Conservation (phyloP, 2,888 invertebrate genomes). For the Pyrocoelia pectoralis region DNA sequence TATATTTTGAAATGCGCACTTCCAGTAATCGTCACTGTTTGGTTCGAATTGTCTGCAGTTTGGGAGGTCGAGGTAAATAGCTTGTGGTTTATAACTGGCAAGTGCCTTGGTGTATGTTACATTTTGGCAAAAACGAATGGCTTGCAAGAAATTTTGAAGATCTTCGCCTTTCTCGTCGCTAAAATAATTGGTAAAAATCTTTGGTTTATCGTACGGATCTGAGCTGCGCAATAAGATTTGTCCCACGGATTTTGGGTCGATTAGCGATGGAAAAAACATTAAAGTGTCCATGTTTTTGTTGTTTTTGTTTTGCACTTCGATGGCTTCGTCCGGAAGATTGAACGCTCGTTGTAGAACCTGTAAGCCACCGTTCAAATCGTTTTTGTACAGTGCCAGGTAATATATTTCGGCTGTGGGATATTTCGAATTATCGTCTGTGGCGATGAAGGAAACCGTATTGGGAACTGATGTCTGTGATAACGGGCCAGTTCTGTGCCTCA, state of each 20-base stretch:
- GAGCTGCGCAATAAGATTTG: slow-evolving; percentile 7
- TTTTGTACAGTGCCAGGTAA: slow-evolving; percentile 44
- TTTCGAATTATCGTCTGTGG: slow-evolving; percentile 57
- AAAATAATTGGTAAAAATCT: slow-evolving; percentile 71
- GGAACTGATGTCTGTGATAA: slow-evolving; percentile 56
- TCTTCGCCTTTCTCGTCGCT: slow-evolving; percentile 34
- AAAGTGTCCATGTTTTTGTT: slow-evolving; percentile 48
- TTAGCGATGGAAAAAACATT: slow-evolving; percentile 13
- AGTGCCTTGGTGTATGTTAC: slow-evolving; percentile 10
- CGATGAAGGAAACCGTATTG: slow-evolving; percentile 62
- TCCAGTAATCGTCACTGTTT: slow-evolving; percentile 63
- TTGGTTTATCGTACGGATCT: slow-evolving; percentile 55
- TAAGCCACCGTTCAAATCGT: slow-evolving; percentile 51
- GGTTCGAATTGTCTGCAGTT: slow-evolving; percentile 50
- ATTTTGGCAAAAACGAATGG: not conserved
- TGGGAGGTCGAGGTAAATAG: not conserved
- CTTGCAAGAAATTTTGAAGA: not conserved
- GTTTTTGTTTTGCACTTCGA: slow-evolving; percentile 42
- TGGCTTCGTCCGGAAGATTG: slow-evolving; percentile 43
- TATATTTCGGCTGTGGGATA: slow-evolving; percentile 45
- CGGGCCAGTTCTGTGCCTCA: slow-evolving; percentile 62
- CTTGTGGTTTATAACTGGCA: not conserved
- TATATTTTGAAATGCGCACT: slow-evolving; percentile 56
- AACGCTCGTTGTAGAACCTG: slow-evolving; percentile 37
- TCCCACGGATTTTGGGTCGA: slow-evolving; percentile 10